Base-by-base conservation (phyloP, 2,888 invertebrate species). In the Apotomis betuletana region DNA sequence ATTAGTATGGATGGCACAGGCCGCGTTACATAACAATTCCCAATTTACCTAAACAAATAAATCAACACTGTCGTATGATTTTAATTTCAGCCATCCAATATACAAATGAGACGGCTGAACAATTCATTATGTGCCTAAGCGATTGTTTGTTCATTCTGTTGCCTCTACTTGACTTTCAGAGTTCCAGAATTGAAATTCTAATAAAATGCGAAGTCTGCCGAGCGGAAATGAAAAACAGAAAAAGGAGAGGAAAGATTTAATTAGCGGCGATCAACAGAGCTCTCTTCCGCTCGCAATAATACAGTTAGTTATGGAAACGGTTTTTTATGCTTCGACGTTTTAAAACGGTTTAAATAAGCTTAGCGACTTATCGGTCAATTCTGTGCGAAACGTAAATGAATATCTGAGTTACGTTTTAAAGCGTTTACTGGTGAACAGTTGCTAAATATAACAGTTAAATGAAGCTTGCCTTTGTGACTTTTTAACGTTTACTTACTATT, bases 221-320 rank as follows among this genome's bases (percentile, higher is more conserved):
- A 68, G 70, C 74, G 80, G 78, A 84, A 83, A 81, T 81, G 80
- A 80, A 84, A 83, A 83, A 82, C 77, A 80, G 75, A 76, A 77
- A 77, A 76, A 78, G 73, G 69, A 78, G 79, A 77, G 75, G 76
- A 79, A 82, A 81, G 74, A 83, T 83, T 84, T 82, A 83, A 85
- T 84, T 83, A 83, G 79, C 80, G 76, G 73, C 70, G 70, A 80
- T 80, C 77, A 80, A 75, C 76, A 74, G 75, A 69, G 61, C 73
- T 62, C 61, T 52, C 52, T 51, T 52, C 69, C 64, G 41, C 63
- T 49, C 74, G 70, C 73, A 73, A 70, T 68, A 72, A 72, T 72
- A 68, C 57, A 63, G 62, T 72, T 72, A 72, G 72, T 72, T 68
- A 62, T 68, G 67, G 71, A 72, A 68, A 72, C 72, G 62, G 72